Conservation (phyloP, 2,113 vertebrate genomes). For the Chionis minor region DNA sequence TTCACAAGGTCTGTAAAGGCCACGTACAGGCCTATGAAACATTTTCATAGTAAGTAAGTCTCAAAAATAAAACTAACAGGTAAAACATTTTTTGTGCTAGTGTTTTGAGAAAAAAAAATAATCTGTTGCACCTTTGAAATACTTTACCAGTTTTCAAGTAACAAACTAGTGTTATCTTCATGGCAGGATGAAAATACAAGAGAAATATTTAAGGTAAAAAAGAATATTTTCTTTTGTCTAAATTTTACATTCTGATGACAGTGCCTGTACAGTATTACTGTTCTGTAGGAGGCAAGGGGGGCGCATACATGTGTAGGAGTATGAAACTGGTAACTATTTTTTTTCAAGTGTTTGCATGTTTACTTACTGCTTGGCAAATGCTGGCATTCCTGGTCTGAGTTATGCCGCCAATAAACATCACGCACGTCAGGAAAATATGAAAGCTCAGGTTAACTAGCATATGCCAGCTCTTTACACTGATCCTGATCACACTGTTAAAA, state of each 20-base stretch:
- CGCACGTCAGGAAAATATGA: conserved; percentile 91
- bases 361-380: conserved; percentile 94
- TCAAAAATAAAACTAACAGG: neutral
- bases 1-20: neutral
- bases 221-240: neutral
- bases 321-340: neutral
- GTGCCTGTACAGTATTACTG: neutral
- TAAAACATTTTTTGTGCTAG: neutral
- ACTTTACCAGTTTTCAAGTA: neutral
- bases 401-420: conserved; percentile 90
- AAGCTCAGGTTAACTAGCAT: conserved; percentile 95
- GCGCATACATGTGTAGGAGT: accelerated
- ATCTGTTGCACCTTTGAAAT: neutral
- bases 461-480: conserved; percentile 96
- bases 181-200: neutral
- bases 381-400: conserved; percentile 88
- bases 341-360: neutral
- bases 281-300: neutral
- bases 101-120: neutral
- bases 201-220: neutral
- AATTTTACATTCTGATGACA: neutral
- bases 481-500: conserved; percentile 76
- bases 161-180: neutral
- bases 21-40: neutral
- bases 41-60: neutral